A percentile compares a stretch with the other conserved stretches of the same genome.
Conservation (phyloP, 2,888 invertebrate species). For the Abrostola triplasia region DNA sequence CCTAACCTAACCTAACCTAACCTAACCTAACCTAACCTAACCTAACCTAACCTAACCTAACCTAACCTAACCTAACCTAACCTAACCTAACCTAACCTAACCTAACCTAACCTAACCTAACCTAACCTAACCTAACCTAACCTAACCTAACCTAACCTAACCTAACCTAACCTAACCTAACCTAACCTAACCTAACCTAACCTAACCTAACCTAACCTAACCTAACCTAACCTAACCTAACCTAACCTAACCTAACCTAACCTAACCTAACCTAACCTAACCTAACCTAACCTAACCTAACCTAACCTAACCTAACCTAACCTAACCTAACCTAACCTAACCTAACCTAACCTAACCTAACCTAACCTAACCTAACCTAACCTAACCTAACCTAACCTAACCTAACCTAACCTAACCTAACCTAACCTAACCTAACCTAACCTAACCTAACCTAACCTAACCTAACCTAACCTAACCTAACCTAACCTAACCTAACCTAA, state of each 20-base stretch:
- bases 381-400: slow-evolving; percentile 28
- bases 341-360: slow-evolving; percentile 28
- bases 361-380: slow-evolving; percentile 28
- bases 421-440: slow-evolving; percentile 31
- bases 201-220: slow-evolving; percentile 28
- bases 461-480: slow-evolving; percentile 29
- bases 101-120: slow-evolving; percentile 16
- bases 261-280: slow-evolving; percentile 28
- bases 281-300: slow-evolving; percentile 28
- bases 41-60: slow-evolving; percentile 16
- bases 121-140: slow-evolving; percentile 16
- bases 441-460: slow-evolving; percentile 31
- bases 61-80: slow-evolving; percentile 16
- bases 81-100: slow-evolving; percentile 16
- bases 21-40: slow-evolving; percentile 16
- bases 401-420: slow-evolving; percentile 28
- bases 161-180: slow-evolving; percentile 25
- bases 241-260: slow-evolving; percentile 28
- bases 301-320: slow-evolving; percentile 28
- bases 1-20: slow-evolving; percentile 23
- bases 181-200: slow-evolving; percentile 28
- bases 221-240: slow-evolving; percentile 28
- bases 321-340: slow-evolving; percentile 28
- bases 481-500: slow-evolving; percentile 26
- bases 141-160: slow-evolving; percentile 16